A percentile compares a stretch with the other conserved stretches of the same genome.
These are phyloP conservation scores for Anoplopoma fimbria DNA, from an alignment of 2,113 vertebrate species.

Conservation along the genomic window DNA sequence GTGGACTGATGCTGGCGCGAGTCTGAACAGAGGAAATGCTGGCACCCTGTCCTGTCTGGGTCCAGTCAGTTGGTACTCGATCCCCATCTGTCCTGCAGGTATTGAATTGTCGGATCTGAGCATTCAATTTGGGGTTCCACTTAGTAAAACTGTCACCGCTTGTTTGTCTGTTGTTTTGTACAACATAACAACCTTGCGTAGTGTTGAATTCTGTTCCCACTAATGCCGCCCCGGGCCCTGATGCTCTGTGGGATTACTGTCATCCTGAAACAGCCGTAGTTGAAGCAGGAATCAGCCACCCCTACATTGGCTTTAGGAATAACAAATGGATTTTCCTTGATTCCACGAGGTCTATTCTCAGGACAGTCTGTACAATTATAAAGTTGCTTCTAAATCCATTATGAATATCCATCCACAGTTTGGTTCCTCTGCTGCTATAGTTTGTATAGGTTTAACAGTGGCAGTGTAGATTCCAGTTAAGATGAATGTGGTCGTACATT, in stretches of 20 bases:
- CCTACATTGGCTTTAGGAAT: background rate
- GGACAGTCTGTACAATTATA: background rate
- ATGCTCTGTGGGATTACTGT: slow-evolving; percentile 49
- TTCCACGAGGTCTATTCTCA: slow-evolving; percentile 34
- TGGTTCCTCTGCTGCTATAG: background rate
- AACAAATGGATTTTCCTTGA: slow-evolving; percentile 42
- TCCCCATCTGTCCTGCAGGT: background rate
- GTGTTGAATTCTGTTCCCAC: background rate
- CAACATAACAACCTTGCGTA: background rate
- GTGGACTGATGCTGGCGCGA: slow-evolving; percentile 25
- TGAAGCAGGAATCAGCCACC: slow-evolving; percentile 13
- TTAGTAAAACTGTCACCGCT: background rate
- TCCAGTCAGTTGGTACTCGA: background rate
- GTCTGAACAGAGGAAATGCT: slow-evolving; percentile 7
- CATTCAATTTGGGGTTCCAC: background rate
- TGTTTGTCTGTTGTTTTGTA: background rate
- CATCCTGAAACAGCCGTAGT: slow-evolving; percentile 46
- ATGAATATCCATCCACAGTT: background rate
- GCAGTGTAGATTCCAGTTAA: background rate
- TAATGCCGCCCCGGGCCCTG: slow-evolving; percentile 12
- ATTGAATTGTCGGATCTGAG: background rate
- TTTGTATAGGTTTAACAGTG: background rate
- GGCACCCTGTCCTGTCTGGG: slow-evolving; percentile 12
- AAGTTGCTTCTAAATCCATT: slow-evolving; percentile 24
- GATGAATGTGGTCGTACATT: slow-evolving; percentile 7